phyloP scores from a whole-genome alignment of 92 coral and sea anemone genomes.

The Galaxea fascicularis region DNA sequence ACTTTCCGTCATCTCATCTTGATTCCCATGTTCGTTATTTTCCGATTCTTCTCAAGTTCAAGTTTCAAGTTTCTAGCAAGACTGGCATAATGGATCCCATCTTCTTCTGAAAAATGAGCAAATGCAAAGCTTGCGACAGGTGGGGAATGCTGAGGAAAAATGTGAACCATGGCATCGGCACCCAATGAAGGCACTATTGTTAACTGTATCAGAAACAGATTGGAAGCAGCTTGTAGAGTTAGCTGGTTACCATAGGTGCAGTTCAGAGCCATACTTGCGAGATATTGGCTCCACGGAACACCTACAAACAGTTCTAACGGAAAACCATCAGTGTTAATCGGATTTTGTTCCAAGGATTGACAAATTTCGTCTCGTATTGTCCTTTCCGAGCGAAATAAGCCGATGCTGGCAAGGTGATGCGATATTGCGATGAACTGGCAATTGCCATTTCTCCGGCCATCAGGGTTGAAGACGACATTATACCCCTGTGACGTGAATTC shows the following conservation, averaged over 20 bases:
- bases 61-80: constrained; percentile 18
- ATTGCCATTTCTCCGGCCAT: constrained; percentile 58
- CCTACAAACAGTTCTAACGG: constrained; percentile 41
- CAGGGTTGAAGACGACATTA: constrained; percentile 39
- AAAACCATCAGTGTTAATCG: background rate
- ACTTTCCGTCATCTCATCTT: background rate
- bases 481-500: constrained; percentile 56
- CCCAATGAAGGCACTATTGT: constrained; percentile 27
- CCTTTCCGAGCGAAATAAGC: constrained; percentile 46
- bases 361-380: constrained; percentile 40
- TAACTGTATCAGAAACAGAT: constrained; percentile 22
- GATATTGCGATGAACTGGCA: constrained; percentile 63
- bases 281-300: constrained; percentile 26
- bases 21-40: background rate
- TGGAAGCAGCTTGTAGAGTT: constrained; percentile 49
- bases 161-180: constrained; percentile 20
- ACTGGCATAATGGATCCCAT: constrained; percentile 39
- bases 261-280: constrained; percentile 18
- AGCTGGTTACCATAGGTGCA: constrained; percentile 43
- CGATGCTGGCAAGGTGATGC: background rate
- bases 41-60: constrained; percentile 38
- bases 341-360: background rate
- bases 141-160: constrained; percentile 33
- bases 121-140: constrained; percentile 6
- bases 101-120: background rate